These are phyloP conservation scores for Syngnathus floridae DNA, from an alignment of 2,113 vertebrate genomes.

Conservation along the genomic window DNA sequence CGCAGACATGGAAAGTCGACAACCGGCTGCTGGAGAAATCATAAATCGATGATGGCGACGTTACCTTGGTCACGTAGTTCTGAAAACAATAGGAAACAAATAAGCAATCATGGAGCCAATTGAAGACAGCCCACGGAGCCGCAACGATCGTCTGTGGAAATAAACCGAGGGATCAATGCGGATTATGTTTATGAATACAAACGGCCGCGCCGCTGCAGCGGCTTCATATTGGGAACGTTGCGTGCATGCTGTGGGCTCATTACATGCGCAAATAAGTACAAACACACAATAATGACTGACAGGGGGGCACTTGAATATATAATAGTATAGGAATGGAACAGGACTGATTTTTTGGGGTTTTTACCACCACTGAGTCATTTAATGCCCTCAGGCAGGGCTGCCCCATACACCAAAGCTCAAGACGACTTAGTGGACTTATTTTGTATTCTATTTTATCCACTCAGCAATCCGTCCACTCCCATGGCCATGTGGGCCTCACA, in stretches of 20 bases:
- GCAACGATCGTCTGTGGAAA: conserved; percentile 31
- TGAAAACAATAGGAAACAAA: conserved; percentile 50
- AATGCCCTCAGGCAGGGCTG: too few species aligned
- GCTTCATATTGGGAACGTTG: conserved; percentile 20
- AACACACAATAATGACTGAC: background rate
- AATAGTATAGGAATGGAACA: conserved; percentile 19
- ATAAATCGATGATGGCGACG: conserved; percentile 37
- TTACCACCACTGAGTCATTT: too few species aligned
- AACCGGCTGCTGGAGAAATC: background rate
- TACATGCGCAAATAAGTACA: conserved; percentile 20
- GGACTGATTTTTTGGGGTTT: conserved; percentile 1
- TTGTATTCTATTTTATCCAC: background rate
- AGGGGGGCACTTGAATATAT: conserved; percentile 10
- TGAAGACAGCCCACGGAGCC: conserved; percentile 31
- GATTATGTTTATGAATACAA: conserved; percentile 50
- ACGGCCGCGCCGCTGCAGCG: background rate
- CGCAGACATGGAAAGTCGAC: background rate
- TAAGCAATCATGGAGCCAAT: conserved; percentile 44
- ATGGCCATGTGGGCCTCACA: conserved; percentile 3
- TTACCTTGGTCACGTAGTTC: conserved; percentile 21
- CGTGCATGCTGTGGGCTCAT: conserved; percentile 19
- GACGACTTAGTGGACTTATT: background rate
- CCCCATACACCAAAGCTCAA: too few species aligned
- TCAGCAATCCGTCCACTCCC: background rate
- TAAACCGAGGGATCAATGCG: conserved; percentile 41